phyloP scores from a whole-genome alignment of 92 coral and sea anemone genomes.

The Pocillopora meandrina region DNA sequence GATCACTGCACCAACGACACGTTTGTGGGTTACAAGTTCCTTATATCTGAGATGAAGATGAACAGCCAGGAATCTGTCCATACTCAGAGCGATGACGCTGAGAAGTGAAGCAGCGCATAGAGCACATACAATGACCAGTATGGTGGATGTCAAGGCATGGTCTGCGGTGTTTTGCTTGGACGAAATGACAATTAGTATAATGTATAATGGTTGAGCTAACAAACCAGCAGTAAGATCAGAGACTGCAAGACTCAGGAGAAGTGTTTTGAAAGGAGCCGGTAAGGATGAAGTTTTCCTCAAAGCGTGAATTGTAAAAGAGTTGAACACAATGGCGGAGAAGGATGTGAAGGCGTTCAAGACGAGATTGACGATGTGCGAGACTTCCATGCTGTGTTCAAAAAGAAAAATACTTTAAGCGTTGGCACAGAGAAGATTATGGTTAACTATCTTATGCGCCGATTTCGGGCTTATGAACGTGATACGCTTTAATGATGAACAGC shows the following conservation, averaged over 20 bases:
- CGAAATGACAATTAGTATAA: background rate
- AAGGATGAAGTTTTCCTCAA: slow-evolving; percentile 4
- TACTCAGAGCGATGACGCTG: background rate
- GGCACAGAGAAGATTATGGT: too few relatives aligned
- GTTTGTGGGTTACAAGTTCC: background rate
- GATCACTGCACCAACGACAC: background rate
- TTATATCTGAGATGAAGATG: background rate
- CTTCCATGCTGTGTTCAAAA: background rate
- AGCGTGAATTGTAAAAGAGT: background rate
- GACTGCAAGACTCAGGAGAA: slow-evolving; percentile 24
- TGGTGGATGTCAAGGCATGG: background rate
- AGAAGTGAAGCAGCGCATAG: background rate
- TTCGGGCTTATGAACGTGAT: too few relatives aligned
- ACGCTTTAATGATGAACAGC: too few relatives aligned
- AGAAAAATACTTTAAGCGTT: too few relatives aligned
- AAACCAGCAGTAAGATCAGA: slow-evolving; percentile 20
- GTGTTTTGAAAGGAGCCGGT: slow-evolving; percentile 5
- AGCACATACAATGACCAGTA: background rate
- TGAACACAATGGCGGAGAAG: slow-evolving; percentile 9
- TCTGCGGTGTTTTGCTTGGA: background rate
- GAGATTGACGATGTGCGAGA: background rate
- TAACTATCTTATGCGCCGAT: too few relatives aligned
- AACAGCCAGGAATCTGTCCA: background rate
- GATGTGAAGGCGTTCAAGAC: slow-evolving; percentile 1
- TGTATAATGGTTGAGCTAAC: slow-evolving; percentile 7